Base-by-base conservation (phyloP, 2,797 vertebrate genomes). In the Australoheros facetus region DNA sequence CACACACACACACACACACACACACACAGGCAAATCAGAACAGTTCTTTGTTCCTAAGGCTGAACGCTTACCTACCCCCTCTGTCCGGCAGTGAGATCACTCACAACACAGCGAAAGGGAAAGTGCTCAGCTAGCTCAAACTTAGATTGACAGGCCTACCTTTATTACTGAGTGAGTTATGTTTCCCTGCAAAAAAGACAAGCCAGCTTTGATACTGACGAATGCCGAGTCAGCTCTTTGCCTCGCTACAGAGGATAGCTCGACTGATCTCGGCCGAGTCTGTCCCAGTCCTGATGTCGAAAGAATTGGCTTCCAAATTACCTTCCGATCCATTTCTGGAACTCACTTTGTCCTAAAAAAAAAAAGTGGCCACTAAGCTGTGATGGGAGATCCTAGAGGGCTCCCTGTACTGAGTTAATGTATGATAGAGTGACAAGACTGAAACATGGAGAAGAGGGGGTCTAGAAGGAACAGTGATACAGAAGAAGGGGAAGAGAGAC, bases 131-230 rank as follows among this genome's bases (percentile, higher is more conserved):
- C 85, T 73, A 75, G 89, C 92, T 90, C 86, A 92, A 92, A 94
- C 90, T 77, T 83, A 89, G 92, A 94, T 87, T 95, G 95, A 93
- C 94, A 94, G 90, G 85, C 71, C 86, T 92, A 93, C 93, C 94
- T 95, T 94, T 93, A 90, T 93, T 93, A 95, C 90, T 90, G 91
- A 92, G 92, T 87, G 84, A 94, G 89, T 95, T 94, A 93, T 92
- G 92, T 93, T 95, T 92, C 88, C 74, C 76, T 73, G 81, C 83
- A 84, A 90, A 92, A 79, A 71, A 76, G 91, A 94, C 91, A 92
- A 90, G 88, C 66, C 56, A 79, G 81, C 93, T 93, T 94, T 94
- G 91, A 94, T 93, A 85, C 78, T 56, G 79, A 87, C 78, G 59
- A 92, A 88, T 73, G 92, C 91, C 5, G 66, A 90, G 88, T 95